Conservation (phyloP, 1,140 invertebrate species). For the Alviniconcha marisindica region DNA sequence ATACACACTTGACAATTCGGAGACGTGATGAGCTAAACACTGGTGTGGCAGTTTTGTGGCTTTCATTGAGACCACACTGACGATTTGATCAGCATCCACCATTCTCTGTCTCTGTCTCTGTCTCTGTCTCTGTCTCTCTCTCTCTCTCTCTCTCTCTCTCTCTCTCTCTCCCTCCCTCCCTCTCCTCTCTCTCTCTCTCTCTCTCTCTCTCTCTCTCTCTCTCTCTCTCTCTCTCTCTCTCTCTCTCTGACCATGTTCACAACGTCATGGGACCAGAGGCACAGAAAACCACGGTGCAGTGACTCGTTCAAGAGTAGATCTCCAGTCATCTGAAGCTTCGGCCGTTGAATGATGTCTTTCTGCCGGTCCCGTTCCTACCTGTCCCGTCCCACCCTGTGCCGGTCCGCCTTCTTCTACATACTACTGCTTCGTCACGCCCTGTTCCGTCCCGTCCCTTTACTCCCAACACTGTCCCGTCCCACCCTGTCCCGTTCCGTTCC, state of each 20-base stretch:
- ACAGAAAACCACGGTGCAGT: too few relatives aligned
- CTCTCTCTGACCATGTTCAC: background rate
- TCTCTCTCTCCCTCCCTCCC: background rate
- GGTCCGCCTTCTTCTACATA: background rate
- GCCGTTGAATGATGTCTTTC: too few relatives aligned
- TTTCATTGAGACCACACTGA: too few relatives aligned
- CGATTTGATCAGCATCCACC: too few relatives aligned
- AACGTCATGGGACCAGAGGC: too few relatives aligned
- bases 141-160: conserved; percentile 24
- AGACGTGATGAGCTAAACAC: too few relatives aligned
- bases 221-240: background rate
- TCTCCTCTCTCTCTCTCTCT: background rate
- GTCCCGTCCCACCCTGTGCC: background rate
- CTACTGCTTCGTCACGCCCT: background rate
- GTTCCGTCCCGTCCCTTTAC: background rate
- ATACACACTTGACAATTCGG: too few relatives aligned
- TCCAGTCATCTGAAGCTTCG: too few relatives aligned
- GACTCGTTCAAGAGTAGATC: too few relatives aligned
- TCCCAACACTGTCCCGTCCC: background rate
- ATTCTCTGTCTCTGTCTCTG: conserved; percentile 3
- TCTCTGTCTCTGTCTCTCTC: background rate
- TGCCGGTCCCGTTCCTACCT: background rate
- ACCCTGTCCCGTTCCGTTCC: background rate
- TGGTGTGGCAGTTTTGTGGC: too few relatives aligned
- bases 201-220: background rate